These are phyloP conservation scores for Fissipunctia ypsillon DNA, from an alignment of 2,888 invertebrate genomes.

Conservation along the genomic window DNA sequence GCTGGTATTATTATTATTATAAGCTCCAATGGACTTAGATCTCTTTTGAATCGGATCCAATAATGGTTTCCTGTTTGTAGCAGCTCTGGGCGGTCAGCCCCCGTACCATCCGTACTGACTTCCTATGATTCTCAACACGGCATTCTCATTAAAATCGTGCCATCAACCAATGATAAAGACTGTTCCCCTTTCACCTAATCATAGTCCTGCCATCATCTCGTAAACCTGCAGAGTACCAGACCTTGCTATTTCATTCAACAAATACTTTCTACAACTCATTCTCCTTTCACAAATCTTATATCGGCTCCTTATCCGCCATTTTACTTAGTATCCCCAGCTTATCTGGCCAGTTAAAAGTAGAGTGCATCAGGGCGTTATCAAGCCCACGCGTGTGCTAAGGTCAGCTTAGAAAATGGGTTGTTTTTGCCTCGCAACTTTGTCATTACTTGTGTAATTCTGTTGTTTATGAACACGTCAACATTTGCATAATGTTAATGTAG, in stretches of 20 bases:
- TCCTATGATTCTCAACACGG: background rate
- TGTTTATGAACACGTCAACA: background rate
- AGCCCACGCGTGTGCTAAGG: slow-evolving; percentile 25
- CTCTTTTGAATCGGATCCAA: too few relatives aligned
- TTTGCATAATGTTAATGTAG: slow-evolving; percentile 24
- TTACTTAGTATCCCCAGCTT: background rate
- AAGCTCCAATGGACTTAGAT: background rate
- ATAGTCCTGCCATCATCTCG: background rate
- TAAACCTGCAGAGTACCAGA: background rate
- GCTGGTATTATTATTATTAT: background rate
- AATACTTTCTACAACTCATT: background rate
- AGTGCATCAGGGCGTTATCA: slow-evolving; percentile 25
- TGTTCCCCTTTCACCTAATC: background rate
- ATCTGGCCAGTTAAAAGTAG: background rate
- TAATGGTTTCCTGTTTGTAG: background rate
- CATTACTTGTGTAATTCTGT: slow-evolving; percentile 24
- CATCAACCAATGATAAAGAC: too few relatives aligned
- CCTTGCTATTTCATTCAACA: background rate
- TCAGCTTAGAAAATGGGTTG: slow-evolving; percentile 27
- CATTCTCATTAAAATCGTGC: background rate
- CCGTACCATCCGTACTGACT: background rate
- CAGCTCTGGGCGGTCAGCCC: background rate
- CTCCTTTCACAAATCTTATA: slow-evolving; percentile 4
- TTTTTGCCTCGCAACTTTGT: slow-evolving; percentile 29
- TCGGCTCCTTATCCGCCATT: slow-evolving; percentile 7